phyloP scores from a whole-genome alignment of 2,113 vertebrate genomes.

The Saguinus midas region DNA sequence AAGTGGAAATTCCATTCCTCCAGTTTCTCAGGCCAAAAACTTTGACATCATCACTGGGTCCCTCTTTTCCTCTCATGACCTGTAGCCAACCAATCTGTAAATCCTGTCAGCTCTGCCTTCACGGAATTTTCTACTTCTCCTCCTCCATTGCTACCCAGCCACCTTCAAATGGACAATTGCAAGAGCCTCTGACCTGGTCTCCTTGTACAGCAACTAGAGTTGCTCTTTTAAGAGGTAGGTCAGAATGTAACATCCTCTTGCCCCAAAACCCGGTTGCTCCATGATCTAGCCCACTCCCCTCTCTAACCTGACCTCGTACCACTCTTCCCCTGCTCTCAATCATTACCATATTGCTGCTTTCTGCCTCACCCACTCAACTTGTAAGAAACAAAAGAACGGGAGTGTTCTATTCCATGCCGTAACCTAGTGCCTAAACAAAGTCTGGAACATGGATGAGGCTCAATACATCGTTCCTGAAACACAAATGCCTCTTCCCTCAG shows the following conservation, averaged over 20 bases:
- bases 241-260: neutral
- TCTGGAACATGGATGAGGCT: neutral
- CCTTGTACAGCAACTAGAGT: neutral
- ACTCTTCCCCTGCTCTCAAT: too few relatives aligned
- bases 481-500: neutral
- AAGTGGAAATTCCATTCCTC: neutral
- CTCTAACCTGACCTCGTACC: neutral
- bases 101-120: neutral
- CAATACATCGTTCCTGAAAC: neutral
- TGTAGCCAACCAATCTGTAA: neutral
- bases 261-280: neutral
- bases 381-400: neutral
- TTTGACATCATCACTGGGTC: neutral
- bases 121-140: neutral
- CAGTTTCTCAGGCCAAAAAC: neutral
- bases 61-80: neutral
- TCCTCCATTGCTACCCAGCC: neutral
- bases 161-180: neutral
- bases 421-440: neutral
- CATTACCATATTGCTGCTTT: neutral
- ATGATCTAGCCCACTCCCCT: neutral
- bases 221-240: neutral
- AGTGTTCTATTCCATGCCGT: neutral
- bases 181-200: neutral
- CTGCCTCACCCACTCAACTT: neutral